These are phyloP conservation scores for Pocillopora damicornis DNA, from an alignment of 64 coral and sea anemone genomes.

Conservation along the genomic window DNA sequence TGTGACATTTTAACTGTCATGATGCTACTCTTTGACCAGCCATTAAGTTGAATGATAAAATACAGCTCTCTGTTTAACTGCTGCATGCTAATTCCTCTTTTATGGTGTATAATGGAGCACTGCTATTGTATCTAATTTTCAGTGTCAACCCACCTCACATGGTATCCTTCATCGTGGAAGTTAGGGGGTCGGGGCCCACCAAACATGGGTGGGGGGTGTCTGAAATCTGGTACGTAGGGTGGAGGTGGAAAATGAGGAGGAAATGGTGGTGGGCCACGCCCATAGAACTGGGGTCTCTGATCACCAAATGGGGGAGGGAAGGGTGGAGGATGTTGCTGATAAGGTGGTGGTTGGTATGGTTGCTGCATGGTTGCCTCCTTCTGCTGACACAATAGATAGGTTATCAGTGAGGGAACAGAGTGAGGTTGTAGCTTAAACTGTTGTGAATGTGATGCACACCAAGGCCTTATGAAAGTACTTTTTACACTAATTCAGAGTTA, in stretches of 20 bases:
- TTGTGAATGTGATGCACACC: not conserved
- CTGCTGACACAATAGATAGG: slow-evolving; percentile 14
- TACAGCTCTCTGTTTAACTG: too few relatives aligned
- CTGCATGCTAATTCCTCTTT: too few relatives aligned
- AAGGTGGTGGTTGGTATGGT: slow-evolving; percentile 28
- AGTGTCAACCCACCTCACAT: slow-evolving; percentile 40
- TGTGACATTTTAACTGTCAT: too few relatives aligned
- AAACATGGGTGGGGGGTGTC: slow-evolving; percentile 60
- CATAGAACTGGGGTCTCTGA: slow-evolving; percentile 11
- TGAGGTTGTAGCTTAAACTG: not conserved
- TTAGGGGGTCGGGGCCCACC: slow-evolving; percentile 70
- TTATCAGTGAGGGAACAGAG: not conserved
- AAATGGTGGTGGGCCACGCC: slow-evolving; percentile 34
- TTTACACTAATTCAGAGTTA: too few relatives aligned
- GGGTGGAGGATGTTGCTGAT: slow-evolving; percentile 41
- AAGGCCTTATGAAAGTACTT: too few relatives aligned
- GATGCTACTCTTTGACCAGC: too few relatives aligned
- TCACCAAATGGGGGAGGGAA: slow-evolving; percentile 33
- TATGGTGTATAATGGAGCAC: not conserved
- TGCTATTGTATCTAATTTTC: not conserved
- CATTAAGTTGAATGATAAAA: too few relatives aligned
- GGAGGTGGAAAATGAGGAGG: slow-evolving; percentile 61
- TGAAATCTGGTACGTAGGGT: slow-evolving; percentile 47
- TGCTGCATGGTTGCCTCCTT: slow-evolving; percentile 1
- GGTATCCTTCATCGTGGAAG: slow-evolving; percentile 74